A percentile compares a stretch with the other conserved stretches of the same genome.
Evolutionary conservation across 2,797 vertebrate species (phyloP).

Genomic region (Vireo griseus): DNA sequence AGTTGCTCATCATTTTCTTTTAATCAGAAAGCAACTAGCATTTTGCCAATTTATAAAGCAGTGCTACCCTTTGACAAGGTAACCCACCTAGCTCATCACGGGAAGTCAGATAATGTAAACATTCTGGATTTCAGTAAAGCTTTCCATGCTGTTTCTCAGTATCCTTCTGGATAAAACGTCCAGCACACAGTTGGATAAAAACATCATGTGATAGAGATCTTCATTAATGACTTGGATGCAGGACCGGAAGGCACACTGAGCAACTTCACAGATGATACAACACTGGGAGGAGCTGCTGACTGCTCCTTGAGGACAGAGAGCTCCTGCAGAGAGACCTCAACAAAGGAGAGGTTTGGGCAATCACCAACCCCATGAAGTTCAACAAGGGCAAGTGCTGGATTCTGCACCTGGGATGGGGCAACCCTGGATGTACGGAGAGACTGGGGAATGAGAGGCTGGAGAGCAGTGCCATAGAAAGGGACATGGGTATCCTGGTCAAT

Average conservation of each 20-base stretch:
- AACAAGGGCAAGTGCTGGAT: fast-evolving
- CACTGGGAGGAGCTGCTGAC: not conserved
- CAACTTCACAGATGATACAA: not conserved
- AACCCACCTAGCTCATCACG: not conserved
- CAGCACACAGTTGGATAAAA: not conserved
- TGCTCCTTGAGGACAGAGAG: not conserved
- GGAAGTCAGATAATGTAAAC: not conserved
- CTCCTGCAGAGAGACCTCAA: not conserved
- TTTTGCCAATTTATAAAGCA: not conserved
- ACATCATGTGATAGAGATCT: not conserved
- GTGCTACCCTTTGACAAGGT: not conserved
- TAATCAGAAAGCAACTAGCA: not conserved
- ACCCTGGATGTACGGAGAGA: fast-evolving
- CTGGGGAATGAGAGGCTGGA: not conserved
- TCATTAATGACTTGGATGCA: not conserved
- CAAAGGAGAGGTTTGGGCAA: not conserved
- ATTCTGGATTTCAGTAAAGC: not conserved
- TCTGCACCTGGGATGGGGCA: not conserved
- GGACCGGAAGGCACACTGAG: not conserved
- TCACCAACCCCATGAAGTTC: fast-evolving
- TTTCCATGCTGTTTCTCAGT: not conserved
- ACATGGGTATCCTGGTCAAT: not conserved
- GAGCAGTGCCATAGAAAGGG: fast-evolving
- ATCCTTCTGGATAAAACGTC: not conserved
- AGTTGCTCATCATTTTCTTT: not conserved